phyloP scores from a whole-genome alignment of 2,797 vertebrate species.

The Telmatherina bonti region DNA sequence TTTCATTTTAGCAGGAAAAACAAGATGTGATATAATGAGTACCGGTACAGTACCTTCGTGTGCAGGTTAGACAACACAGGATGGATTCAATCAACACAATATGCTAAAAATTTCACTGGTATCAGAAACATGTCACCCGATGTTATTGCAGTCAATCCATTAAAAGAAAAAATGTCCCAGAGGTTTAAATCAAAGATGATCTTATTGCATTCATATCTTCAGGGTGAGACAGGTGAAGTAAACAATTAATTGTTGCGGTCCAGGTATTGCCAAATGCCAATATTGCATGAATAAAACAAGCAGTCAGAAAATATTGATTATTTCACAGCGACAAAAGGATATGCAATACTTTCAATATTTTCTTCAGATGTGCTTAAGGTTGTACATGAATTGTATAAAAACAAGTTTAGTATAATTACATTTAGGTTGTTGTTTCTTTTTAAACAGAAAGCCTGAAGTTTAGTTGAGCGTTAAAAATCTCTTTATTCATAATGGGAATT shows the following conservation, averaged over 20 bases:
- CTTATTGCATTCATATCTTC: no score
- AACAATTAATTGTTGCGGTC: neutral
- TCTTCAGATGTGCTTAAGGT: no score
- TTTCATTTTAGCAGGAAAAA: neutral
- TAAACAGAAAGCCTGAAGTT: no score
- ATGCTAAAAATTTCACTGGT: neutral
- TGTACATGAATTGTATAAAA: no score
- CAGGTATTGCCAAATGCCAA: neutral
- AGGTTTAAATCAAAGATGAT: neutral
- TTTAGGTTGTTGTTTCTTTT: no score
- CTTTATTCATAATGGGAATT: no score
- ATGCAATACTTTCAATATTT: no score
- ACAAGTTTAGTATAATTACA: no score
- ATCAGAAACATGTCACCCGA: neutral
- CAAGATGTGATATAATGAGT: neutral
- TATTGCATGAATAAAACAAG: neutral
- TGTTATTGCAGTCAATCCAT: no score
- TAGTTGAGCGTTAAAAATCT: no score
- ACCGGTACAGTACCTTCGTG: constrained; percentile 11
- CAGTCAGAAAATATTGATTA: neutral
- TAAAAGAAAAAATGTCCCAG: no score
- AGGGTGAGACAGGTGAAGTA: neutral
- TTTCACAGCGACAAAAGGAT: no score
- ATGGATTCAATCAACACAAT: neutral
- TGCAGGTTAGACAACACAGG: neutral